Evolutionary conservation across 1,140 invertebrate genomes (phyloP), one percentile per base, ranked within the genome.

Genomic region (Ganaspis sp.): DNA sequence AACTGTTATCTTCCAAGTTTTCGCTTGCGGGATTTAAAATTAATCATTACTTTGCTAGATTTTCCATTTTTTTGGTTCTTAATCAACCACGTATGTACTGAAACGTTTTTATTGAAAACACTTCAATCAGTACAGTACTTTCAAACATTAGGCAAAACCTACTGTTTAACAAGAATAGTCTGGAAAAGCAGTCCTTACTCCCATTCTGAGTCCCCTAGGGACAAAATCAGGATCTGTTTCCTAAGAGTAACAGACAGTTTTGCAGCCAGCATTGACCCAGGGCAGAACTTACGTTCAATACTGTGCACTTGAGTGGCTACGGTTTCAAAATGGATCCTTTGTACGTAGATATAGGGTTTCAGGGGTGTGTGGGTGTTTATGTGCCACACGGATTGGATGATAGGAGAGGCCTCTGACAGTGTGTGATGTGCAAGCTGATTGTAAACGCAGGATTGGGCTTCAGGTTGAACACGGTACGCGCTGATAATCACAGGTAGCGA

Each of bases 401-500:
- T 34, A 49, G 45, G 17, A n/a, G 45, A 49, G 45, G 23, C 26
- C 26, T 73, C 21, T 58, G 17, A 6, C 45, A 5, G 45, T 49
- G 45, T 49, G 45, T 38, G 23, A 4, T 6, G 45, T 76, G 70
- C 74, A 84, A 83, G 83, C 83, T 86, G 84, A 87, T 88, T 86
- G 87, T 88, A 85, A 86, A 86, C 86, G 84, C 83, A 85, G 86
- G 84, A 89, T 89, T 86, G 83, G 82, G 83, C 83, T 84, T 81
- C 83, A 79, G 82, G 78, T 81, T 79, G 81, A 85, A 85, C 85
- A 85, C 79, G 79, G 82, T 84, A 86, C 83, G 86, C 87, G 85
- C 85, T 85, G 87, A 90, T 89, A 89, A 90, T 90, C 85, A 89
- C 88, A 88, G 87, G 87, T 89, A 89, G 85, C 86, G 86, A 84